A percentile compares a stretch with the other conserved stretches of the same genome.
phyloP scores from a whole-genome alignment of 1,140 invertebrate species.

The Tribolium madens region DNA sequence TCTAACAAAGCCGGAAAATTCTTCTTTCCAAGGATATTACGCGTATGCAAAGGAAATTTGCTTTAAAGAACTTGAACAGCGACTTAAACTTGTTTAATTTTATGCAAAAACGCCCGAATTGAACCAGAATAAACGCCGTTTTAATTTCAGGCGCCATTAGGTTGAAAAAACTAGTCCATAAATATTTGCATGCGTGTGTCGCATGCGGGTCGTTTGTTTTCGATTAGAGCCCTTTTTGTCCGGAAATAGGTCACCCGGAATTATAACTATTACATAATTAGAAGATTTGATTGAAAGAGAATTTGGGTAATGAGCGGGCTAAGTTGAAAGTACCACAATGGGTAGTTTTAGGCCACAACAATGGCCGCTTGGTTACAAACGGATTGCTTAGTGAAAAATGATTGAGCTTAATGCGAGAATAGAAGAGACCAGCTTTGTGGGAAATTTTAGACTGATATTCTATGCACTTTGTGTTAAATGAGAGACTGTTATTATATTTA shows the following conservation, averaged over 20 bases:
- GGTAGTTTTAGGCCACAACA: not conserved
- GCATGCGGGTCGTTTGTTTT: not conserved
- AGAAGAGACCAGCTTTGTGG: not conserved
- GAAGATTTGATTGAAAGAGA: not conserved
- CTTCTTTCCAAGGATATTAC: not conserved
- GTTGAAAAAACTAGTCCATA: too few relatives aligned
- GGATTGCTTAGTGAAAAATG: slow-evolving; percentile 4
- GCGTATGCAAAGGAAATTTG: not conserved
- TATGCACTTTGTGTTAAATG: not conserved
- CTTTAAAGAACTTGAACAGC: not conserved
- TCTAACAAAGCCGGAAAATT: not conserved
- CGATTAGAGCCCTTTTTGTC: not conserved
- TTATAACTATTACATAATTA: not conserved
- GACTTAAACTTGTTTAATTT: not conserved
- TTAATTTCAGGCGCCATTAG: too few relatives aligned
- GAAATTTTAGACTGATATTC: not conserved
- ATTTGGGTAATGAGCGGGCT: slow-evolving; percentile 13
- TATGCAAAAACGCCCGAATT: too few relatives aligned
- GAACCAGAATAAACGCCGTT: too few relatives aligned
- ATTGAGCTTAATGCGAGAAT: not conserved
- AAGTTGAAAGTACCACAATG: not conserved
- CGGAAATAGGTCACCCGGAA: not conserved
- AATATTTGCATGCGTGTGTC: not conserved
- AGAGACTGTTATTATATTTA: not conserved
- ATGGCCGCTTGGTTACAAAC: slow-evolving; percentile 3